A percentile compares a stretch with the other conserved stretches of the same genome.
These are phyloP conservation scores for Lasaia peninsularis DNA, from an alignment of 1,140 invertebrate species.

Conservation along the genomic window DNA sequence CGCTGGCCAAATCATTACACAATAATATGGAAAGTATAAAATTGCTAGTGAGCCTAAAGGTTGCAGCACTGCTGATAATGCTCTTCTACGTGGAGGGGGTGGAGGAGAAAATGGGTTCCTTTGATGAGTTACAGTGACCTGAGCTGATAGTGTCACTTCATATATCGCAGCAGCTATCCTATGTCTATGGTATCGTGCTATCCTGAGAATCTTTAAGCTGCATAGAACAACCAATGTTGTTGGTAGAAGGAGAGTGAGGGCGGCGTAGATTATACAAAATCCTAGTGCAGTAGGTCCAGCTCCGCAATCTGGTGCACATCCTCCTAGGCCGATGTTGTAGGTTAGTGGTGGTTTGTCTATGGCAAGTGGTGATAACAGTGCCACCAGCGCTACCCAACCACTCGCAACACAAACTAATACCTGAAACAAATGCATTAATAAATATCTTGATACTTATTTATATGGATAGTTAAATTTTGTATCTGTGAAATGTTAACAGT, in stretches of 20 bases:
- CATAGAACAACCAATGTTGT: conserved; percentile 83
- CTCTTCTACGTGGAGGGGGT: conserved; percentile 79
- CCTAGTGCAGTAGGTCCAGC: conserved; percentile 77
- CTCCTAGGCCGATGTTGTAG: conserved; percentile 74
- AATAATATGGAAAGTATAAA: conserved; percentile 86
- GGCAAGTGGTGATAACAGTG: conserved; percentile 73
- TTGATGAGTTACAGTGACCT: conserved; percentile 90
- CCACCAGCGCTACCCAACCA: conserved; percentile 76
- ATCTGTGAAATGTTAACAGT: no score
- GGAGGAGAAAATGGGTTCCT: conserved; percentile 84
- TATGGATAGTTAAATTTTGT: no score
- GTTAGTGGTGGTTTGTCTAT: conserved; percentile 78
- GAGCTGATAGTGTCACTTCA: conserved; percentile 89
- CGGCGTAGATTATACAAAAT: conserved; percentile 82
- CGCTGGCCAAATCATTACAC: conserved; percentile 84
- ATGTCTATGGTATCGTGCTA: conserved; percentile 88
- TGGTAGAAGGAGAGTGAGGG: conserved; percentile 82
- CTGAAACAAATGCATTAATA: conserved; percentile 40
- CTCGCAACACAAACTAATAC: conserved; percentile 73
- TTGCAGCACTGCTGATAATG: conserved; percentile 84
- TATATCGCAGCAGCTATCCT: conserved; percentile 90
- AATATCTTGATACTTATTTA: no score
- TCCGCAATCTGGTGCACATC: conserved; percentile 83
- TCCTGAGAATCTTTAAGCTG: conserved; percentile 86
- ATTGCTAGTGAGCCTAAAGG: conserved; percentile 84